These are phyloP conservation scores for Poeciliopsis turrubarensis DNA, from an alignment of 2,113 vertebrate genomes.

Conservation along the genomic window DNA sequence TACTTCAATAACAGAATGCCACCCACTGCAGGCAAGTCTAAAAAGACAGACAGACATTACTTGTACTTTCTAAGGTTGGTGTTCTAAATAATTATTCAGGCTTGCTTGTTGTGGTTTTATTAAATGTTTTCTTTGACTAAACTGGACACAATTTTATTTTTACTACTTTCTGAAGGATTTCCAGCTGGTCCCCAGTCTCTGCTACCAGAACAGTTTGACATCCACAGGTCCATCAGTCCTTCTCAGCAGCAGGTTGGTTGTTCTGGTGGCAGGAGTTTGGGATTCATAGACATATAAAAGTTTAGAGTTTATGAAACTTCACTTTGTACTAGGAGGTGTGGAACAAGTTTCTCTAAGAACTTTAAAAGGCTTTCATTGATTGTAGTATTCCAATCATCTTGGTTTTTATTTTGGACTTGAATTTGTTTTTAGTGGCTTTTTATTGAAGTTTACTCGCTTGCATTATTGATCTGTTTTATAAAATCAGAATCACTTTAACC, in stretches of 20 bases:
- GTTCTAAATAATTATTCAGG: neutral
- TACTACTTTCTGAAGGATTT: constrained; percentile 78
- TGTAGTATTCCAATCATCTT: neutral
- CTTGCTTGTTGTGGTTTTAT: neutral
- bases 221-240: constrained; percentile 88
- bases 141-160: neutral
- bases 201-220: constrained; percentile 87
- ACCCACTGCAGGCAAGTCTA: constrained; percentile 82
- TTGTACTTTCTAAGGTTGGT: neutral
- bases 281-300: neutral
- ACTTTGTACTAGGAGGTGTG: no score
- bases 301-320: no score
- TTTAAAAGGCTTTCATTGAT: no score
- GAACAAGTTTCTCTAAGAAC: no score
- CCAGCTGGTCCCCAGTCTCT: constrained; percentile 84
- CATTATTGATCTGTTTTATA: no score
- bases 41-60: neutral
- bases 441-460: no score
- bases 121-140: neutral
- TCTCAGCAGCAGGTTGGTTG: constrained; percentile 70
- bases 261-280: neutral
- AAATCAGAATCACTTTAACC: no score
- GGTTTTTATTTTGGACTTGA: no score
- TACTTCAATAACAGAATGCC: constrained; percentile 87
- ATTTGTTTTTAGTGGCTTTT: no score